Conservation (phyloP, 2,113 vertebrate genomes). For the Zootoca vivipara region DNA sequence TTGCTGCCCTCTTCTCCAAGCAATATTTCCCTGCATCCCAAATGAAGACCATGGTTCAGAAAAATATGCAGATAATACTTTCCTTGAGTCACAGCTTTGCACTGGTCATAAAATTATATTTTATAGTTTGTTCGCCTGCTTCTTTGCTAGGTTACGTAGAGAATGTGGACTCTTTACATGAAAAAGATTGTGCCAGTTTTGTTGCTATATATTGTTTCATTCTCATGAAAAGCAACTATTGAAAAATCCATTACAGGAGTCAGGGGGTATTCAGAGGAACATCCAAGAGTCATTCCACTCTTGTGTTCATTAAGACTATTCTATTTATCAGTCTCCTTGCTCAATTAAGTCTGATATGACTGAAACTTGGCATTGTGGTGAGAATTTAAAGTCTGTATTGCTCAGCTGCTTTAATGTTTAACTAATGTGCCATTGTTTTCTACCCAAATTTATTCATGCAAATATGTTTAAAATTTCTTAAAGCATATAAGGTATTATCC, state of each 20-base stretch:
- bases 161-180: conserved; percentile 11
- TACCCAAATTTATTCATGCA: neutral
- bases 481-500: neutral
- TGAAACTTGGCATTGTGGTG: neutral
- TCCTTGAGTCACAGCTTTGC: neutral
- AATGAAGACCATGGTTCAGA: neutral
- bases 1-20: neutral
- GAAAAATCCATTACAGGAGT: neutral
- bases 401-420: neutral
- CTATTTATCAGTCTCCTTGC: neutral
- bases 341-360: rapidly evolving
- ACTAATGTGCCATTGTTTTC: neutral
- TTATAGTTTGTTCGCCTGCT: too few relatives aligned
- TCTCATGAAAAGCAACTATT: neutral
- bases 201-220: neutral
- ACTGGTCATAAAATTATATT: neutral
- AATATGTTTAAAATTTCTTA: neutral
- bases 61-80: neutral
- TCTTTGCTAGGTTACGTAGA: neutral
- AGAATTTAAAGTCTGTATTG: rapidly evolving
- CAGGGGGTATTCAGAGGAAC: neutral
- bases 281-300: conserved; percentile 7
- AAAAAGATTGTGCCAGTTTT: neutral
- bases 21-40: neutral
- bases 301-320: conserved; percentile 4